A percentile compares a stretch with the other conserved stretches of the same genome.
These are phyloP conservation scores for Mamestra configurata DNA, from an alignment of 1,140 invertebrate genomes.

Conservation along the genomic window DNA sequence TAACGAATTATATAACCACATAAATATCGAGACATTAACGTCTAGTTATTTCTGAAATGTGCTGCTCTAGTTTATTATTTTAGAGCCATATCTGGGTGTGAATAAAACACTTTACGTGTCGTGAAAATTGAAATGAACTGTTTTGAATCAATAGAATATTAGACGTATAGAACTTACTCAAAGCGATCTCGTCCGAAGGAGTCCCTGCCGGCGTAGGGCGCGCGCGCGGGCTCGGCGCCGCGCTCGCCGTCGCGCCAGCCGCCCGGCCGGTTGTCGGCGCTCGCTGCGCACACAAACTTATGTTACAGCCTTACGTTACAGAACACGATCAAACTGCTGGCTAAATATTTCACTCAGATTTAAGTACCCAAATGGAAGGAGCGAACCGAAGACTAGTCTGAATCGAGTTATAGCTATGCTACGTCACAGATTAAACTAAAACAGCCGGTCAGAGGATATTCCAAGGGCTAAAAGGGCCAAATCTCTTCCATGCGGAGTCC, in stretches of 20 bases:
- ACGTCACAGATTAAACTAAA: slow-evolving; percentile 86
- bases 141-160: not conserved
- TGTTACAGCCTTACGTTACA: not conserved
- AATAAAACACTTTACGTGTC: not conserved
- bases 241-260: slow-evolving; percentile 87
- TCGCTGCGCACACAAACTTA: slow-evolving; percentile 66
- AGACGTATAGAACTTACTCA: slow-evolving; percentile 52
- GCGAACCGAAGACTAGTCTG: slow-evolving; percentile 87
- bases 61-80: slow-evolving; percentile 47
- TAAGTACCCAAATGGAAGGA: slow-evolving; percentile 56
- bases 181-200: slow-evolving; percentile 82
- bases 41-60: slow-evolving; percentile 63
- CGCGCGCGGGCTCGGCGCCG: slow-evolving; percentile 72
- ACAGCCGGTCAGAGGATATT: slow-evolving; percentile 79
- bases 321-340: not conserved
- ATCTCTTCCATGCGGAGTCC: slow-evolving; percentile 77
- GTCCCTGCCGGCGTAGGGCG: slow-evolving; percentile 84
- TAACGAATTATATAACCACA: slow-evolving; percentile 31
- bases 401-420: slow-evolving; percentile 86
- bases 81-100: not conserved
- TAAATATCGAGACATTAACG: slow-evolving; percentile 59
- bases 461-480: slow-evolving; percentile 64
- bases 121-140: no score
- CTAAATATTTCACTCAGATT: slow-evolving; percentile 69
- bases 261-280: slow-evolving; percentile 88